Percentiles rank a stretch among this genome's conserved stretches.
These are phyloP conservation scores for Cheirogaleus major DNA, from an alignment of 2,797 vertebrate genomes.

Conservation along the genomic window DNA sequence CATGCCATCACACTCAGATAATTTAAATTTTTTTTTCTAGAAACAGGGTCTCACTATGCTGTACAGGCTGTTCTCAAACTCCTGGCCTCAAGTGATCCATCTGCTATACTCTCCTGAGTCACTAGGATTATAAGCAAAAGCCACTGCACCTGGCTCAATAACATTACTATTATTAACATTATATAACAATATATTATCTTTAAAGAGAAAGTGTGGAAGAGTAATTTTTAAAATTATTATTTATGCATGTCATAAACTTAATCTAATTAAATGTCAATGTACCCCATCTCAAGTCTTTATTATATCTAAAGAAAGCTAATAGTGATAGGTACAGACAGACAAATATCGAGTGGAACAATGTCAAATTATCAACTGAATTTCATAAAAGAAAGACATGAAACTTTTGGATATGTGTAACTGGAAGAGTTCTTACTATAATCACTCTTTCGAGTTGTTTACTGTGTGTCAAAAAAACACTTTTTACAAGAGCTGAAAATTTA, in stretches of 20 bases:
- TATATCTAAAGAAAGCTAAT: slow-evolving; percentile 13
- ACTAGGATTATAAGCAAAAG: background rate
- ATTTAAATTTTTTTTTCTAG: too few species aligned
- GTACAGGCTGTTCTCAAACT: too few species aligned
- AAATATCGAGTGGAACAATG: background rate
- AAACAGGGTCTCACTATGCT: too few species aligned
- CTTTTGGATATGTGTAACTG: background rate
- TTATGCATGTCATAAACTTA: background rate
- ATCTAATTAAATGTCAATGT: background rate
- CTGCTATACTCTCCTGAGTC: background rate
- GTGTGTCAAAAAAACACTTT: background rate
- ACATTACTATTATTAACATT: background rate
- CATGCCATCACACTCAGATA: too few species aligned
- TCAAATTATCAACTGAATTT: background rate
- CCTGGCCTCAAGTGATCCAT: background rate
- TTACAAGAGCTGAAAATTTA: background rate
- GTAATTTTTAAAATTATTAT: background rate
- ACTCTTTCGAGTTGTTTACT: background rate
- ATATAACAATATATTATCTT: background rate
- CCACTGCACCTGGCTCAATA: background rate
- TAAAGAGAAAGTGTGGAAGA: background rate
- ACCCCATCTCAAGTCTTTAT: background rate
- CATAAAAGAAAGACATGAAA: background rate
- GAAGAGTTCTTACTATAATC: background rate
- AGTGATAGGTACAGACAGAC: background rate